Evolutionary conservation across 1,140 invertebrate genomes (phyloP).

Genomic region (Matsumurasca onukii): DNA sequence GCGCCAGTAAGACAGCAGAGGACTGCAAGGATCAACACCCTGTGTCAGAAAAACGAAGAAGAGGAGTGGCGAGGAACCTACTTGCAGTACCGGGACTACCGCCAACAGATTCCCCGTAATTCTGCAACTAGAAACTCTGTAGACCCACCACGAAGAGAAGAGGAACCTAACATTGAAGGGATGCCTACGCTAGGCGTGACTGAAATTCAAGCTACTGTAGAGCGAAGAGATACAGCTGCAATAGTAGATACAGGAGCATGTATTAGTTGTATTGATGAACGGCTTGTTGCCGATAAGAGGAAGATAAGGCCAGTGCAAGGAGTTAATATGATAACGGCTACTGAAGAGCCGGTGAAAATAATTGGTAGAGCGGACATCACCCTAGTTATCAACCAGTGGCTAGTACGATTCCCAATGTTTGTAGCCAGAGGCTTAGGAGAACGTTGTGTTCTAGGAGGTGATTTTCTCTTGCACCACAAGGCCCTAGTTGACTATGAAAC

Average conservation of each 20-base stretch:
- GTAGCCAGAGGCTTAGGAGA: not conserved
- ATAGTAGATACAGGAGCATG: conserved; percentile 3
- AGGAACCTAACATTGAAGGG: not conserved
- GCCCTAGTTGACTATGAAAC: not conserved
- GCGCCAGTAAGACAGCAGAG: not conserved
- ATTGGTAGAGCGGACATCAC: not conserved
- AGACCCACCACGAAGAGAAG: not conserved
- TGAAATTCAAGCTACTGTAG: not conserved
- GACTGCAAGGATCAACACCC: not conserved
- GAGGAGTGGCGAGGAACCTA: not conserved
- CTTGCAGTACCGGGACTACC: not conserved
- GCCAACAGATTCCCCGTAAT: not conserved
- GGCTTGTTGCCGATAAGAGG: not conserved
- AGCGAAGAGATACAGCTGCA: not conserved
- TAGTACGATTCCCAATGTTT: not conserved
- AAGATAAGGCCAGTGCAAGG: not conserved
- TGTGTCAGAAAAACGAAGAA: not conserved
- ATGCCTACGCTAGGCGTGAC: not conserved
- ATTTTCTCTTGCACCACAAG: not conserved
- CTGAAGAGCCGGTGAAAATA: not conserved
- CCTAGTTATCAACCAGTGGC: not conserved
- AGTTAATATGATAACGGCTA: not conserved
- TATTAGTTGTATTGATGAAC: not conserved
- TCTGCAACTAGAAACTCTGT: not conserved
- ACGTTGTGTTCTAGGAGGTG: not conserved